Conservation (phyloP, 2,113 vertebrate species). For the Sardina pilchardus region DNA sequence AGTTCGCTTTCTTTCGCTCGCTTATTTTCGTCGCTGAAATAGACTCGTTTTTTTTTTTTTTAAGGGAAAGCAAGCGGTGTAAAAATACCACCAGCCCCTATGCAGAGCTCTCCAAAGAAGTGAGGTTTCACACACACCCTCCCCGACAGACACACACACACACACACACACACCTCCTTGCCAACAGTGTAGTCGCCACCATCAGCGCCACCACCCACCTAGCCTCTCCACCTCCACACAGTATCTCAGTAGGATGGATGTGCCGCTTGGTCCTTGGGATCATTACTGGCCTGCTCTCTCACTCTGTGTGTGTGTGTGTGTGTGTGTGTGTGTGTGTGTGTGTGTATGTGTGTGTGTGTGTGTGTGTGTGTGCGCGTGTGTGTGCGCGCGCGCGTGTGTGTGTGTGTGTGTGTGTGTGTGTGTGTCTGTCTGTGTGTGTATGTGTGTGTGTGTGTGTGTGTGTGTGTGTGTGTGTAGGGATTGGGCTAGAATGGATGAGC, state of each 20-base stretch:
- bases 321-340: too few species aligned
- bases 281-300: slow-evolving; percentile 14
- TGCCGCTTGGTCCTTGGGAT: slow-evolving; percentile 27
- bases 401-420: slow-evolving; percentile 10
- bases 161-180: neutral
- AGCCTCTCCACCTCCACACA: neutral
- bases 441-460: too few species aligned
- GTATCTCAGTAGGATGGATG: neutral
- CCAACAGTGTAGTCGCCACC: too few species aligned
- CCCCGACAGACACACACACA: neutral
- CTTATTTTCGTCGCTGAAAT: slow-evolving; percentile 30
- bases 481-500: slow-evolving; percentile 27
- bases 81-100: slow-evolving; percentile 31
- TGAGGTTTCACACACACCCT: neutral
- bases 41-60: slow-evolving; percentile 44
- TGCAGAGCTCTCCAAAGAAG: neutral
- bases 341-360: too few species aligned
- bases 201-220: neutral
- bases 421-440: too few species aligned
- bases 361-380: too few species aligned
- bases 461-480: slow-evolving; percentile 5
- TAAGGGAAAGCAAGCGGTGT: slow-evolving; percentile 25
- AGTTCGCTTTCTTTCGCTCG: slow-evolving; percentile 48
- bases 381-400: too few species aligned
- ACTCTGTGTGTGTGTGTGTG: slow-evolving; percentile 18